Percentiles rank a stretch among this genome's conserved stretches.
Conservation (phyloP, 2,797 vertebrate genomes). For the Chanos chanos region DNA sequence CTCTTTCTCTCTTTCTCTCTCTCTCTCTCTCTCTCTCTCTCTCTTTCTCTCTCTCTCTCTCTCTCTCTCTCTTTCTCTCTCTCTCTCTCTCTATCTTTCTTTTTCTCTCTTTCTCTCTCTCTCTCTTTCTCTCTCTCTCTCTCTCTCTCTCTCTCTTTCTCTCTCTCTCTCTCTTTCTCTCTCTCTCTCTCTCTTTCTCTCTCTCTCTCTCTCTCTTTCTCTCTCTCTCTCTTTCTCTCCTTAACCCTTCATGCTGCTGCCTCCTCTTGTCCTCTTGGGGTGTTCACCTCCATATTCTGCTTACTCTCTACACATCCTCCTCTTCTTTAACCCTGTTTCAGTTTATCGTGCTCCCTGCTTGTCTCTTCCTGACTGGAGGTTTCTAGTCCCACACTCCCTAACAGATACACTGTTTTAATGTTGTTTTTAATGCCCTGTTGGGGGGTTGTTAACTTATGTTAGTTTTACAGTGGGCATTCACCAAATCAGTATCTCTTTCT, state of each 20-base stretch:
- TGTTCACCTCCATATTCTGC: too few relatives aligned
- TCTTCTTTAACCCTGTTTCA: constrained; percentile 38
- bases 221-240: not conserved
- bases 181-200: not conserved
- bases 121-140: not conserved
- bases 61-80: constrained; percentile 17
- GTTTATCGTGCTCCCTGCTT: constrained; percentile 15
- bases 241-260: not conserved
- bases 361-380: constrained; percentile 1
- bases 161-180: too few relatives aligned
- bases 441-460: too few relatives aligned
- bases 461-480: too few relatives aligned
- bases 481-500: too few relatives aligned
- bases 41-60: constrained; percentile 2
- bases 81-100: too few relatives aligned
- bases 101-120: not conserved
- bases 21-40: constrained; percentile 19
- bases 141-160: not conserved
- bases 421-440: too few relatives aligned
- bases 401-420: too few relatives aligned
- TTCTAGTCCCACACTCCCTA: too few relatives aligned
- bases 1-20: constrained; percentile 6
- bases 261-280: too few relatives aligned
- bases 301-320: too few relatives aligned
- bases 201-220: constrained; percentile 2